Percentiles rank a stretch among this genome's conserved stretches.
These are phyloP conservation scores for Patagioenas fasciata DNA, from an alignment of 2,113 vertebrate genomes.

Conservation along the genomic window DNA sequence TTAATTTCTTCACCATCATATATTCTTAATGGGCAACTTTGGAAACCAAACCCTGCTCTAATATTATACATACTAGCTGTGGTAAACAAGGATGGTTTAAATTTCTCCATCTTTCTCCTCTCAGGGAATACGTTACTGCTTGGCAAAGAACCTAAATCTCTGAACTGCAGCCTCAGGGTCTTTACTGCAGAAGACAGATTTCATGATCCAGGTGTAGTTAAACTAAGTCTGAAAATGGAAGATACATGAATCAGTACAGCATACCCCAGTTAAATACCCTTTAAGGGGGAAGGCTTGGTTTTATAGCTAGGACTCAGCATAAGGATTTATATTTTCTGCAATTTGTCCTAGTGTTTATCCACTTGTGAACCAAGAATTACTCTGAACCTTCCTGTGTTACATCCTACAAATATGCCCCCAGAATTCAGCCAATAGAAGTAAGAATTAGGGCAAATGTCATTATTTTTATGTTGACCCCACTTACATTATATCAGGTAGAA, in stretches of 20 bases:
- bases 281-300: background rate
- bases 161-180: background rate
- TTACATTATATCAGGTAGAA: background rate
- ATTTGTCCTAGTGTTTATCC: background rate
- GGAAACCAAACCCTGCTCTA: background rate
- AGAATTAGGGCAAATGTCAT: background rate
- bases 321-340: background rate
- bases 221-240: background rate
- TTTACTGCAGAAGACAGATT: background rate
- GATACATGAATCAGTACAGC: background rate
- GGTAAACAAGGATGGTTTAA: background rate
- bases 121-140: background rate
- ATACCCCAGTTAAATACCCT: background rate
- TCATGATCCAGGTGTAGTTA: background rate
- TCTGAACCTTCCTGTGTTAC: background rate
- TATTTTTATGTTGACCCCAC: background rate
- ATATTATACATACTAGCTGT: background rate
- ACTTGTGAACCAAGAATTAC: background rate
- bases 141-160: background rate
- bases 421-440: background rate
- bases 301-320: background rate
- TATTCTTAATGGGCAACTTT: background rate
- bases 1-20: background rate
- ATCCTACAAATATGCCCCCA: background rate
- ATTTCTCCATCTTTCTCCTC: background rate